phyloP scores from a whole-genome alignment of 2,797 vertebrate genomes.

The Sparus aurata region DNA sequence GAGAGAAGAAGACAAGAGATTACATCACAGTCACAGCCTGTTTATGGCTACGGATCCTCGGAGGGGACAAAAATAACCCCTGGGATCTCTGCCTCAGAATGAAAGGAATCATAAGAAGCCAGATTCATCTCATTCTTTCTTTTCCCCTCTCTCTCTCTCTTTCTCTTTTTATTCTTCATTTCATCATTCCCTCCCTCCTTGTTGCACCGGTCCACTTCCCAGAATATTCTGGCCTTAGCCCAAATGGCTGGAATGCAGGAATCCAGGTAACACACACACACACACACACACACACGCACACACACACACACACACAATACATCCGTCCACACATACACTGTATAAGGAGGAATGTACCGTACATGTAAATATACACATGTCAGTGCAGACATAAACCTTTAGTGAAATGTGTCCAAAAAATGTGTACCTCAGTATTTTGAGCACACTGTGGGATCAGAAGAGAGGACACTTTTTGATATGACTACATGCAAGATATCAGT shows the following conservation, averaged over 20 bases:
- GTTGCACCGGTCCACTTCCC: slow-evolving; percentile 52
- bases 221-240: slow-evolving; percentile 74
- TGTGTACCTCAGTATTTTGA: background rate
- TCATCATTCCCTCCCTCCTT: slow-evolving; percentile 45
- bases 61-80: slow-evolving; percentile 64
- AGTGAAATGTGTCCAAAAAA: slow-evolving; percentile 22
- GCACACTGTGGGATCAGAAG: background rate
- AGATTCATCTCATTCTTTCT: slow-evolving; percentile 61
- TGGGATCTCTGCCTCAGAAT: slow-evolving; percentile 51
- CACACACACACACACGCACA: background rate
- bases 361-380: slow-evolving; percentile 40
- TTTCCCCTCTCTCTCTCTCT: slow-evolving; percentile 24
- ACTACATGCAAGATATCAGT: background rate
- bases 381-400: slow-evolving; percentile 29
- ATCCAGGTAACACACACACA: slow-evolving; percentile 77
- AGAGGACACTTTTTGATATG: background rate
- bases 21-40: slow-evolving; percentile 53
- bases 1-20: slow-evolving; percentile 32
- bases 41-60: slow-evolving; percentile 57
- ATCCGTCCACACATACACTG: slow-evolving; percentile 36
- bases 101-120: slow-evolving; percentile 56
- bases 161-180: slow-evolving; percentile 20
- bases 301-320: background rate
- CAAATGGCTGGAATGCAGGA: slow-evolving; percentile 81
- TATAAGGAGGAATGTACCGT: slow-evolving; percentile 36